phyloP scores from a whole-genome alignment of 2,113 vertebrate species.

The Crotalus helleri region DNA sequence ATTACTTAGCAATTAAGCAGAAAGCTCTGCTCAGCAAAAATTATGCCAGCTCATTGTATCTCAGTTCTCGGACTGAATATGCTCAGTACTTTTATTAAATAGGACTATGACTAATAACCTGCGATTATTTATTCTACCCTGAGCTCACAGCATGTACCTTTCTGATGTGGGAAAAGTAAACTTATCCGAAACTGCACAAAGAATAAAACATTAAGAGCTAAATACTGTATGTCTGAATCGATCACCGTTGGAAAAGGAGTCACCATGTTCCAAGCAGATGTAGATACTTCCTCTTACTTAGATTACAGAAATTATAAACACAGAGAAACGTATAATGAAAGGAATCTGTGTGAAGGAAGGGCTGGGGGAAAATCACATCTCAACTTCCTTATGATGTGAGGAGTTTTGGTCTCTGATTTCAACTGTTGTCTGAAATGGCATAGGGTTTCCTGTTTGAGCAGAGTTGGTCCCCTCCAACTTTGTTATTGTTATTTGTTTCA shows the following conservation, averaged over 20 bases:
- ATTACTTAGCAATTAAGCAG: background rate
- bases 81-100: background rate
- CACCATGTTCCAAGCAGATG: background rate
- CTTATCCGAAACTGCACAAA: background rate
- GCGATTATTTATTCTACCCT: background rate
- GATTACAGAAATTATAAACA: background rate
- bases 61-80: background rate
- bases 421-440: background rate
- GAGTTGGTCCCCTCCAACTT: background rate
- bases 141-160: background rate
- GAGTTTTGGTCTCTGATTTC: background rate
- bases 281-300: background rate
- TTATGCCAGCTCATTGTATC: background rate
- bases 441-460: background rate
- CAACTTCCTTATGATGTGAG: background rate
- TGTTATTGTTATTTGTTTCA: background rate
- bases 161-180: background rate
- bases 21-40: background rate
- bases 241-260: background rate
- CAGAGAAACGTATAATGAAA: background rate
- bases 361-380: background rate
- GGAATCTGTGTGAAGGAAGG: background rate
- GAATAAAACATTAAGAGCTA: background rate
- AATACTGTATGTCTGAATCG: background rate
- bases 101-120: background rate